Percentiles rank a stretch among this genome's conserved stretches.
phyloP scores from a whole-genome alignment of 2,888 invertebrate genomes.

The Drosophila colorata region DNA sequence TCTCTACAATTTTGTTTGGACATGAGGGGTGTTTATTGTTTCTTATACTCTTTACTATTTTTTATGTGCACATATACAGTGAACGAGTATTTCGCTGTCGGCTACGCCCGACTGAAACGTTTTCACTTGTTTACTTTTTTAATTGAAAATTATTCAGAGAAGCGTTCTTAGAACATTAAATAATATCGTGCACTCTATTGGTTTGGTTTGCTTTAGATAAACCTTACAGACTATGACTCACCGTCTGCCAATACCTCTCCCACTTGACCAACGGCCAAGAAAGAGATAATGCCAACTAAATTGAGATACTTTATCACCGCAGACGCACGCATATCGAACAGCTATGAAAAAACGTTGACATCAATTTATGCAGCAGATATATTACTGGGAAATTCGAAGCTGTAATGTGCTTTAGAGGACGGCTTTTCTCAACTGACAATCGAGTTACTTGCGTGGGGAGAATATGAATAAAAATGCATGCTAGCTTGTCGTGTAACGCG shows the following conservation, averaged over 20 bases:
- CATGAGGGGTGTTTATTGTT: no score
- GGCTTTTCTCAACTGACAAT: slow-evolving; percentile 27
- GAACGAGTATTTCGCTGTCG: no score
- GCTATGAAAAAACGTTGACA: background rate
- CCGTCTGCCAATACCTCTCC: slow-evolving; percentile 7
- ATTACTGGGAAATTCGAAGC: background rate
- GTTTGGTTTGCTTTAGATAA: no score
- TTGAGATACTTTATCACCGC: background rate
- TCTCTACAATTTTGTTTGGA: no score
- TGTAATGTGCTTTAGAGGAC: slow-evolving; percentile 30
- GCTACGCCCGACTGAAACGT: no score
- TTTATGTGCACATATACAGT: no score
- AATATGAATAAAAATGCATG: slow-evolving; percentile 18
- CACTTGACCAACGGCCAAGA: slow-evolving; percentile 2
- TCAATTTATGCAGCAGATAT: background rate
- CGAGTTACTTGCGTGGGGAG: slow-evolving; percentile 5
- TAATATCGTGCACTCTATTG: no score
- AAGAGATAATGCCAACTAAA: background rate
- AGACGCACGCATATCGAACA: slow-evolving; percentile 1
- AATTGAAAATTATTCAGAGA: no score
- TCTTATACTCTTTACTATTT: no score
- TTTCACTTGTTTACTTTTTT: no score
- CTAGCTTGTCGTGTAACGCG: slow-evolving; percentile 8
- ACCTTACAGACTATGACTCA: slow-evolving; percentile 6
- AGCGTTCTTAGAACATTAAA: no score